A percentile compares a stretch with the other conserved stretches of the same genome.
Evolutionary conservation across 2,888 invertebrate species (phyloP).

Genomic region (Helleia helle): DNA sequence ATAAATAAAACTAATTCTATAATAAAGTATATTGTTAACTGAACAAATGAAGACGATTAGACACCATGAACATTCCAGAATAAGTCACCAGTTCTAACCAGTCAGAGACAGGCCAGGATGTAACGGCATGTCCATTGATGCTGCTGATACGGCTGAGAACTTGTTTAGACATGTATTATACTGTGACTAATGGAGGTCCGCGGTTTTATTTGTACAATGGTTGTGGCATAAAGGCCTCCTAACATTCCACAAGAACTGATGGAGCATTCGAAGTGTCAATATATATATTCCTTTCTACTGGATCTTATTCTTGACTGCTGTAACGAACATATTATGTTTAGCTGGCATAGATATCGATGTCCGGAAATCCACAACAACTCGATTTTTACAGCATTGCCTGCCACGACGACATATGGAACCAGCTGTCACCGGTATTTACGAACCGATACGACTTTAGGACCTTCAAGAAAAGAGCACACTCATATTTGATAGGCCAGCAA

Average conservation of each 20-base stretch:
- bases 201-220: neutral
- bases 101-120: slow-evolving; percentile 17
- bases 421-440: too few relatives aligned
- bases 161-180: neutral
- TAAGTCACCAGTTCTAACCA: slow-evolving; percentile 20
- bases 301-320: too few relatives aligned
- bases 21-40: neutral
- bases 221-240: too few relatives aligned
- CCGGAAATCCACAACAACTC: too few relatives aligned
- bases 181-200: neutral
- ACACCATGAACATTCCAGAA: slow-evolving; percentile 17
- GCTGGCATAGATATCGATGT: too few relatives aligned
- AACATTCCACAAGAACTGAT: too few relatives aligned
- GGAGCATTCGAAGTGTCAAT: neutral
- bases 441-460: too few relatives aligned
- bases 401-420: too few relatives aligned
- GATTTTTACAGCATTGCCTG: too few relatives aligned
- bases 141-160: neutral
- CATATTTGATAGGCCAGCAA: too few relatives aligned
- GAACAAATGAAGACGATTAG: neutral
- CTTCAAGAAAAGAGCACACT: too few relatives aligned
- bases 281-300: neutral
- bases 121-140: slow-evolving; percentile 15
- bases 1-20: neutral
- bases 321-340: too few relatives aligned